phyloP scores from a whole-genome alignment of 2,113 vertebrate genomes.

The Patagioenas fasciata region DNA sequence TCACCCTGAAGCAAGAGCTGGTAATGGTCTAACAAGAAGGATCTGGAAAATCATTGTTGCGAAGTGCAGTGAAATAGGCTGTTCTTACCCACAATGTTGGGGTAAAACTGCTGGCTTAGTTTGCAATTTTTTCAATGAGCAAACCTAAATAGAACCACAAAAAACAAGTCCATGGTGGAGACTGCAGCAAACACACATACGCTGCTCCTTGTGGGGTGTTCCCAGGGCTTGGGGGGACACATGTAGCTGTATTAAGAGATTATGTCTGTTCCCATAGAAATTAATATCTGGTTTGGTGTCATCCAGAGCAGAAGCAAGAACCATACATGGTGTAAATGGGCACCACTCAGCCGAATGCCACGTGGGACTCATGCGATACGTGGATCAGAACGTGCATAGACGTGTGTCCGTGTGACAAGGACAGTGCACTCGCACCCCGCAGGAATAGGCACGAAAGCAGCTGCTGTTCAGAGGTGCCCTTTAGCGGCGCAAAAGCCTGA shows the following conservation, averaged over 20 bases:
- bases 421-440: background rate
- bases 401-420: rapidly evolving
- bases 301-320: background rate
- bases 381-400: background rate
- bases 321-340: background rate
- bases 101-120: background rate
- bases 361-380: rapidly evolving
- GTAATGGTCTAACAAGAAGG: background rate
- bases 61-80: background rate
- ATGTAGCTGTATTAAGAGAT: rapidly evolving
- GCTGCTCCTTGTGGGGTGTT: background rate
- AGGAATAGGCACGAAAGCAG: background rate
- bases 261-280: rapidly evolving
- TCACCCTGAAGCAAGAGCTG: background rate
- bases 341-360: background rate
- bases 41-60: background rate
- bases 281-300: background rate
- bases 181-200: rapidly evolving
- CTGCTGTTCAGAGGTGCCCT: background rate
- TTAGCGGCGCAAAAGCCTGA: background rate
- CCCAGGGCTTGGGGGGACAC: background rate
- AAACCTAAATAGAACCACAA: background rate
- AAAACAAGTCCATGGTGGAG: background rate
- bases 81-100: rapidly evolving
- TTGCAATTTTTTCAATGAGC: rapidly evolving